Base-by-base conservation (phyloP, 2,797 vertebrate species). In the Emydoidea blandingii region DNA sequence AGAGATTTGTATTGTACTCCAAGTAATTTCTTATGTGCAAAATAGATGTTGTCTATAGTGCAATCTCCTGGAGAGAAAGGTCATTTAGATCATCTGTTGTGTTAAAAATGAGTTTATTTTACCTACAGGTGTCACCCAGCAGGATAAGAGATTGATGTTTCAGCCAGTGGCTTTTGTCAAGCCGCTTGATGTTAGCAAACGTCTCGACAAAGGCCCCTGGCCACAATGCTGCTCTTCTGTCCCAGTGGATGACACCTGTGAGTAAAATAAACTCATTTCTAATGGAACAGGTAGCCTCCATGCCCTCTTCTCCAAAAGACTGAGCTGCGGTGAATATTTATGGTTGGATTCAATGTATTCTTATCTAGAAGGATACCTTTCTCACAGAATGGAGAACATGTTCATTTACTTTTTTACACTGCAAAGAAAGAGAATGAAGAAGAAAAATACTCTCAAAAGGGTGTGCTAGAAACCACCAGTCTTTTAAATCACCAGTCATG, bases 41-140 rank as follows among this genome's bases (percentile, higher is more conserved):
- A 93, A 93, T 91, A 97, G 90, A 92, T 96, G 97, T 96, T 94
- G 90, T 91, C 68, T 89, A 74, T 92, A 94, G n/a, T 91, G 85
- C 85, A 91, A 47, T 49, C 84, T 92, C 85, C 95, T 86, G 88
- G 90, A 95, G 56, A 91, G 18, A 93, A 95, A 95, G 84, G 82
- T 96, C 88, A 89, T 59, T 96, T 92, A 95, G 72, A 92, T 87
- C 68, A 95, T 95, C 97, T 96, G 78, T 95, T 91, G 83, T 91
- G 96, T 97, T 96, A 87, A 85, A 79, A 87, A 57, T 6, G 44
- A 57, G 49, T 87, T 16, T 87, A 65, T 59, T 94, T 18, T 49
- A 37, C 65, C 82, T 89, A 89, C 68, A 96, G 94, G 94, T 93
- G 92, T 85, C 86, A 90, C 81, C 91, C 80, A 87, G 79, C 90